A percentile compares a stretch with the other conserved stretches of the same genome.
These are phyloP conservation scores for Pollimyrus isidori DNA, from an alignment of 2,113 vertebrate species.

Conservation along the genomic window DNA sequence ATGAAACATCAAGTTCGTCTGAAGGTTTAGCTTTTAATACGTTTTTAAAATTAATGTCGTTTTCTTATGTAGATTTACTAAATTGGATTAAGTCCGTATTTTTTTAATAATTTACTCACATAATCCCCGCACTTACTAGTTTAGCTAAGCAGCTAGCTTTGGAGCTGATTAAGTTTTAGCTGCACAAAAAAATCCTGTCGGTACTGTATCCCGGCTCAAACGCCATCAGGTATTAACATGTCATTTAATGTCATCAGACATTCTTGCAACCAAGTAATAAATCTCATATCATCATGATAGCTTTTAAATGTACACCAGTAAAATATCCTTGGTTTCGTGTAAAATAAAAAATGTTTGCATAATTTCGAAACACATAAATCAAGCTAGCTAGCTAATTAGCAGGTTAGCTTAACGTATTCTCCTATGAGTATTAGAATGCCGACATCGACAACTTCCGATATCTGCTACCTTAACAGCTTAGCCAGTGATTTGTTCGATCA, in stretches of 20 bases:
- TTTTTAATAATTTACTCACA: neutral
- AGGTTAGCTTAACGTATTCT: neutral
- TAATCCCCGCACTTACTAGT: neutral
- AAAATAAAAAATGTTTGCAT: neutral
- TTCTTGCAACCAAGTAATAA: neutral
- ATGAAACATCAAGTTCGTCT: neutral
- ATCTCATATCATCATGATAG: neutral
- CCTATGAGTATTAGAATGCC: neutral
- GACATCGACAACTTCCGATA: neutral
- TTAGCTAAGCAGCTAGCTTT: neutral
- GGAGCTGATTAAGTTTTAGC: neutral
- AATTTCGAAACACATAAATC: constrained; percentile 1
- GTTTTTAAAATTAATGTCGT: neutral
- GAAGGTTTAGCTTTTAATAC: neutral
- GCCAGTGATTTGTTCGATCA: neutral
- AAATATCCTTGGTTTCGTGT: neutral
- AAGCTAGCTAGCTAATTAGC: constrained; percentile 1
- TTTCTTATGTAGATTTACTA: neutral
- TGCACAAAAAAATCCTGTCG: neutral
- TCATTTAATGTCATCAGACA: neutral
- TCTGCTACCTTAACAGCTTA: neutral
- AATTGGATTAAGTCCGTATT: neutral
- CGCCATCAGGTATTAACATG: neutral
- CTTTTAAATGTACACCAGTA: neutral
- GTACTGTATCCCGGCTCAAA: neutral